These are phyloP conservation scores for Erebia ligea DNA, from an alignment of 2,888 invertebrate species.

Conservation along the genomic window DNA sequence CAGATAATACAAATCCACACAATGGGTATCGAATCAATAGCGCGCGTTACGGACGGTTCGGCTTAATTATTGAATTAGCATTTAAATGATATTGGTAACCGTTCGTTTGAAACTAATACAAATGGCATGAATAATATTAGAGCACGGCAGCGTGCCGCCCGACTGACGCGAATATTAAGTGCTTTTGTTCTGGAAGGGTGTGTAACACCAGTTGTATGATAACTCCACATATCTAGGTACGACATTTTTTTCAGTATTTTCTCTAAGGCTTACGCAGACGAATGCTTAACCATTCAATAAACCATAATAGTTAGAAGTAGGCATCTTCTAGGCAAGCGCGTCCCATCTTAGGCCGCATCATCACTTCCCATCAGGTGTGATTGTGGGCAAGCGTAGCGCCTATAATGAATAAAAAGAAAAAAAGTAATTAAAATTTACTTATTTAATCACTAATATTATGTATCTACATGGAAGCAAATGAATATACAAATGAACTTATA, in stretches of 20 bases:
- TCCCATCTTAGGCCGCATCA: too few relatives aligned
- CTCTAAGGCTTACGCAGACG: too few relatives aligned
- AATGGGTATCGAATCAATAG: constrained; percentile 63
- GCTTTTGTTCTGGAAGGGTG: constrained; percentile 40
- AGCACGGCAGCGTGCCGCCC: constrained; percentile 57
- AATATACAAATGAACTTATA: too few relatives aligned
- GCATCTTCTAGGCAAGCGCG: too few relatives aligned
- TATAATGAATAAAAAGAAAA: too few relatives aligned
- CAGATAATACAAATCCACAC: constrained; percentile 47
- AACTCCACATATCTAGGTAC: not conserved
- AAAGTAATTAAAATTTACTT: too few relatives aligned
- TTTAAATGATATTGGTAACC: constrained; percentile 84
- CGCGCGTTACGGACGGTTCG: constrained; percentile 71
- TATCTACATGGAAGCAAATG: too few relatives aligned
- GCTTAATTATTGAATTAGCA: constrained; percentile 84
- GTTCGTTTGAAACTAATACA: constrained; percentile 84
- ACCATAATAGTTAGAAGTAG: too few relatives aligned
- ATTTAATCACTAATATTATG: too few relatives aligned
- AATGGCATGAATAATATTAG: constrained; percentile 80
- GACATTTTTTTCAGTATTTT: not conserved
- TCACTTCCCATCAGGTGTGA: too few relatives aligned
- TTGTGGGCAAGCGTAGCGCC: too few relatives aligned
- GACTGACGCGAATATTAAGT: constrained; percentile 68
- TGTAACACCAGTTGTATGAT: constrained; percentile 17
- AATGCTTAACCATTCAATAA: too few relatives aligned